Base-by-base conservation (phyloP, 2,113 vertebrate species). In the Malurus alboscapulatus region DNA sequence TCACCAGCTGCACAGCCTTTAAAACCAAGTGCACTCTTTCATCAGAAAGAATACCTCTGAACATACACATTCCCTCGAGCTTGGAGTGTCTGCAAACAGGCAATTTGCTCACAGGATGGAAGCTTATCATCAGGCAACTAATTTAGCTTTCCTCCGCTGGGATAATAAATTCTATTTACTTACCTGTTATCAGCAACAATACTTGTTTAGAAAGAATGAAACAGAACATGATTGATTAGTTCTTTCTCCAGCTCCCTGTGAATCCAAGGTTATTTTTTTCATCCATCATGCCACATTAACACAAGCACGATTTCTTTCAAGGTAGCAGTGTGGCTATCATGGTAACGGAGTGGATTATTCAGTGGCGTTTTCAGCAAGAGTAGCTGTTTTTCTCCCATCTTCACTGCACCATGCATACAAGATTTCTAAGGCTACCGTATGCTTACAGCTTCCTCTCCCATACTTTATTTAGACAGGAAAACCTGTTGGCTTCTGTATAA, bases 121-220 rank as follows among this genome's bases (percentile, higher is more conserved):
- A 71, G 67, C 66, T 96, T 95, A 89, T 96, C 78, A 87, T 91
- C 67, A 90, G 47, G 59, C 88, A 94, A n/a, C 79, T 93, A 91
- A 92, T 90, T 88, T 80, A 91, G 75, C 54, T 76, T 79, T 84
- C 40, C 48, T 94, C 63, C 66, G 27, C 71, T 20, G 84, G 78
- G 92, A 96, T 72, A 89, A 91, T 89, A 92, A 93, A 92, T 95
- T 90, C 74, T 87, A 93, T 96, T 96, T 92, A 71, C 88, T 88
- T 68, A 94, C 92, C 86, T 94, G 90, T 95, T 94, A 96, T 95
- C 96, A 90, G 88, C 48, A 90, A 68, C 53, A 86, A 59, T 74
- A 87, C 72, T 44, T 85, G 79, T 86, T 96, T 78, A 32, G 71
- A 63, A 88, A 91, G 76, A 90, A 88, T 14, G 72, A 92, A 88